Percentiles rank a stretch among this genome's conserved stretches.
These are phyloP conservation scores for Asteroscopus sphinx DNA, from an alignment of 2,888 invertebrate genomes.

Conservation along the genomic window DNA sequence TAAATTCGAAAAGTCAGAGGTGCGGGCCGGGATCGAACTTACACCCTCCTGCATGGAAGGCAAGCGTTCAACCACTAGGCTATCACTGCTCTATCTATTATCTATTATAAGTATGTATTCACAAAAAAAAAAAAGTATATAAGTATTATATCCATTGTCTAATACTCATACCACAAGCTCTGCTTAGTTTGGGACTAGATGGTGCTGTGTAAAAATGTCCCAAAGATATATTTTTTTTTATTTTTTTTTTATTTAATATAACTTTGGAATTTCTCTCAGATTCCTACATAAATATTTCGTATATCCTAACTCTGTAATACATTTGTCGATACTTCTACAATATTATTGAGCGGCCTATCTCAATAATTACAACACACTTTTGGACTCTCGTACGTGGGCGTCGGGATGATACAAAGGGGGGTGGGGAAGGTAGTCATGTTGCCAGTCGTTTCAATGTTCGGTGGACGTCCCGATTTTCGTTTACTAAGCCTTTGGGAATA, in stretches of 20 bases:
- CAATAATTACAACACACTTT: conserved; percentile 56
- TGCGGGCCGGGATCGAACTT: too few species aligned
- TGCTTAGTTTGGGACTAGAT: too few species aligned
- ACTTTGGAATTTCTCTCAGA: not conserved
- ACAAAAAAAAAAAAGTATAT: too few species aligned
- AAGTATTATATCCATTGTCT: too few species aligned
- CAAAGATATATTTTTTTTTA: too few species aligned
- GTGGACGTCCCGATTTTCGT: conserved; percentile 38
- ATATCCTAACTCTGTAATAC: not conserved
- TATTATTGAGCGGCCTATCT: conserved; percentile 51
- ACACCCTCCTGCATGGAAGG: too few species aligned
- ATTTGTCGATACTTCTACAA: conserved; percentile 36
- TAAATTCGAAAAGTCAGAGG: too few species aligned
- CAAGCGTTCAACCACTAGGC: too few species aligned
- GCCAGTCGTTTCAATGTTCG: conserved; percentile 38
- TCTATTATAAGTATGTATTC: too few species aligned
- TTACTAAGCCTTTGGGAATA: conserved; percentile 26
- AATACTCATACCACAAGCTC: too few species aligned
- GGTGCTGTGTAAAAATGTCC: too few species aligned
- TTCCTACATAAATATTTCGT: not conserved
- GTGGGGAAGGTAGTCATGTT: conserved; percentile 18
- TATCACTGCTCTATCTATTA: too few species aligned
- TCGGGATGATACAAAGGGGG: conserved; percentile 35
- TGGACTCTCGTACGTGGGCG: conserved; percentile 47
- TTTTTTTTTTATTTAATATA: not conserved